phyloP scores from a whole-genome alignment of 1,140 invertebrate species.

The Drosophila mauritiana region DNA sequence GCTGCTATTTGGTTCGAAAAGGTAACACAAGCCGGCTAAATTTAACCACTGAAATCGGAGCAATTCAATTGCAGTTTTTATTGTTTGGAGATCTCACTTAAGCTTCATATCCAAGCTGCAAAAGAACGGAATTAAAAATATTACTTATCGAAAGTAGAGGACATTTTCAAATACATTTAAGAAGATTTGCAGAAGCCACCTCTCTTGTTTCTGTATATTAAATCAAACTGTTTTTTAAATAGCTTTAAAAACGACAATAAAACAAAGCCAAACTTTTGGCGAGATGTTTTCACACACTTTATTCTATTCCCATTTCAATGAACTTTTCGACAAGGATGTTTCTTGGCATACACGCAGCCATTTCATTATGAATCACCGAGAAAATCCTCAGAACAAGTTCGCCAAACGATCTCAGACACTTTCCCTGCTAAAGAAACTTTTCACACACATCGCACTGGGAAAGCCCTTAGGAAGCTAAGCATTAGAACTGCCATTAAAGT shows the following conservation, averaged over 20 bases:
- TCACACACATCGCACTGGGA: slow-evolving; percentile 14
- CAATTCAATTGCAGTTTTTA: slow-evolving; percentile 11
- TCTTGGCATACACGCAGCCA: slow-evolving; percentile 8
- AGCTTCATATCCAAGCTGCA: background rate
- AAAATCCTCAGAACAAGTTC: slow-evolving; percentile 20
- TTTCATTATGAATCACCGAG: slow-evolving; percentile 49
- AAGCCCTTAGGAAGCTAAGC: slow-evolving; percentile 32
- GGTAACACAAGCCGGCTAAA: slow-evolving; percentile 33
- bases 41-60: slow-evolving; percentile 25
- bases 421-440: slow-evolving; percentile 36
- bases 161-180: no score
- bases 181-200: no score
- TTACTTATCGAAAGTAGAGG: no score
- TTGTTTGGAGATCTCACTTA: background rate
- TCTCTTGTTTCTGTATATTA: no score
- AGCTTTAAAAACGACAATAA: background rate
- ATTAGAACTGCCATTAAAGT: slow-evolving; percentile 57
- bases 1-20: slow-evolving; percentile 21
- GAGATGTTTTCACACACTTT: slow-evolving; percentile 23
- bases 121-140: background rate
- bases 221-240: no score
- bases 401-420: slow-evolving; percentile 50
- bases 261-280: background rate
- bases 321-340: slow-evolving; percentile 33
- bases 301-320: slow-evolving; percentile 31